Evolutionary conservation across 2,113 vertebrate genomes (phyloP), one percentile per base, ranked within the genome.

Genomic region (Parotia lawesii): DNA sequence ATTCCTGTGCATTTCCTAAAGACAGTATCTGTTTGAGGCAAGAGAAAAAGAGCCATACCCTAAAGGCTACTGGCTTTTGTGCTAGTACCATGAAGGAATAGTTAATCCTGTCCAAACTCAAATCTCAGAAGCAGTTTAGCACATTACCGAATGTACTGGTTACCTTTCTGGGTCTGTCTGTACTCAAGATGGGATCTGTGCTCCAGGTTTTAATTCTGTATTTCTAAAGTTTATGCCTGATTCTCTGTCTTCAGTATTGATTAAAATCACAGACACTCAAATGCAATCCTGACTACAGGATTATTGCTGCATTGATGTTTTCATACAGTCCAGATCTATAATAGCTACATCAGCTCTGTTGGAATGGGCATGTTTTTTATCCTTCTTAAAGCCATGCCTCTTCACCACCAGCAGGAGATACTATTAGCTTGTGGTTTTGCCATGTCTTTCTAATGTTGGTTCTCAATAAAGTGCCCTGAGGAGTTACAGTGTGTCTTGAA

Each of bases 71-170:
- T 50, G 18, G 50, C 47, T 42, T 75, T 60, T 66, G 16, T 80
- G 58, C 0, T 0, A 27, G 21, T 44, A 9, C 1, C 2, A 5
- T 13, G n/a, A 53, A 60, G 57, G 70, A 72, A 29, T 16, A 54
- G 62, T 57, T 69, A 62, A 65, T 82, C 22, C 53, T 65, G 70
- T 33, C 45, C 21, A 25, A 24, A 38, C 29, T 19, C 19, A 33
- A 45, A 78, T n/a, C 44, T 70, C 27, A 17, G 50, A 54, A 57
- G 42, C 50, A 56, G 35, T 78, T 47, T 12, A 85, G 62, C 71
- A 56, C 5, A 1, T 57, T 58, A 31, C 42, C 48, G 53, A 17
- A 56, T 35, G 10, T 58, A 37, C 45, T 50, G 20, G 22, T 42
- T 61, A 27, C 5, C 23, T 86, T 73, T 73, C 65, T 19, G 25